Conservation (phyloP, 2,113 vertebrate species). For the Bubo blakistoni region DNA sequence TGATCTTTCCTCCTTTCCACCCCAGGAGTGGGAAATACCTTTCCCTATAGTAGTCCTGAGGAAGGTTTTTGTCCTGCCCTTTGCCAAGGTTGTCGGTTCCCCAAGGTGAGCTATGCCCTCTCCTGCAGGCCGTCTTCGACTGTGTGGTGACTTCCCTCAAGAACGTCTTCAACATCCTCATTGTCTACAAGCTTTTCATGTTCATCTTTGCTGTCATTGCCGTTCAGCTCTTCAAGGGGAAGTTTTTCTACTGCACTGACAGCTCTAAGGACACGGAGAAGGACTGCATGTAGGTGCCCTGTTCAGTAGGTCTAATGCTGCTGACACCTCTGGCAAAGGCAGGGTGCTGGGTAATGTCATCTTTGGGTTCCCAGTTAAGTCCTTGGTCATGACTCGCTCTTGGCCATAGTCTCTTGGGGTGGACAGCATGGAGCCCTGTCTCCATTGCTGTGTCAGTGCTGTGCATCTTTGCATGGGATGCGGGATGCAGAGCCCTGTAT, state of each 20-base stretch:
- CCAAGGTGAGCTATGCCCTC: neutral
- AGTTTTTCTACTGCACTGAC: constrained; percentile 98
- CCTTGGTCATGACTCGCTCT: neutral
- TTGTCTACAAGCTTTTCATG: constrained; percentile 99
- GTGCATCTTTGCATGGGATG: neutral
- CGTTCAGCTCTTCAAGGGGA: constrained; percentile 97
- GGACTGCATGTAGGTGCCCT: constrained; percentile 90
- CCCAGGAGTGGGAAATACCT: neutral
- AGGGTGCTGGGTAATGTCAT: neutral
- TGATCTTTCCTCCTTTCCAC: neutral
- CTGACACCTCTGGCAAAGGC: neutral
- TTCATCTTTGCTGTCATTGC: constrained; percentile 99
- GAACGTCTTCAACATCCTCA: constrained; percentile 98
- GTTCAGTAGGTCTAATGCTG: neutral
- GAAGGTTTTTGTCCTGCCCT: neutral
- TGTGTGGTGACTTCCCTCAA: constrained; percentile 97
- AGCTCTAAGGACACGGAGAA: constrained; percentile 95
- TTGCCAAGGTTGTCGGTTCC: neutral
- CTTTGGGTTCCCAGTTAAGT: neutral
- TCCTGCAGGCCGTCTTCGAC: constrained; percentile 83
- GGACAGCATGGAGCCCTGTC: neutral
- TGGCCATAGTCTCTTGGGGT: neutral
- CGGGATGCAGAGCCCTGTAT: neutral
- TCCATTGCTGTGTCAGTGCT: neutral
- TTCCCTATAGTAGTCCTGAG: neutral